Base-by-base conservation (phyloP, 2,888 invertebrate genomes). In the Lochmaea capreae region DNA sequence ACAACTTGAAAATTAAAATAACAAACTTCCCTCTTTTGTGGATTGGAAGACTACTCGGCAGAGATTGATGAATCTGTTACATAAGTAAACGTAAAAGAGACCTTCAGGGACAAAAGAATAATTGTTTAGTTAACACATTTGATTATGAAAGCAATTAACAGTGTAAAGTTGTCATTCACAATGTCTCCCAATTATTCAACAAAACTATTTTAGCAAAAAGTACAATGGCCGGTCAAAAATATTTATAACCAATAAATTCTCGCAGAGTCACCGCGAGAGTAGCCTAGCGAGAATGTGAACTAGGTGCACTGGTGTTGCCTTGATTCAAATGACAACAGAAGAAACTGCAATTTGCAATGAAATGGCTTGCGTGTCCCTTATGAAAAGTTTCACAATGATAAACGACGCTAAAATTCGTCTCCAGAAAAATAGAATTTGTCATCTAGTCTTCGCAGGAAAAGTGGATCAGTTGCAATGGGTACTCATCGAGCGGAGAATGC, bases 21-120 rank as follows among this genome's bases (percentile, higher is more conserved):
- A 76, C 76, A 76, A 71, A 75, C 71, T 74, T 71, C 72, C 68
- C 76, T 73, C 71, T 67, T 67, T 67, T 75, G 76, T 76, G 73
- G 70, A 74, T 76, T 73, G 67, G 42, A 54, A 66, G 52, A 72
- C 72, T 63, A 73, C 67, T 69, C 62, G 67, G 74, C 72, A 70
- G 70, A 72, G 76, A 76, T 76, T 76, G 74, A 76, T 76, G 74
- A 62, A 62, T 66, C 26, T 67, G 71, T 66, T 52, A 16, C 52
- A 66, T 46, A 65, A 65, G 54, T 66, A 54, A 66, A 66, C 57
- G 18, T 66, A 33, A 16, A 26, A 46, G 65, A 39, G 54, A 33
- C 16, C 16, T 39, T 54, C 16, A 16, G 11, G 18, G 54, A 66
- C 54, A 66, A 52, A 66, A 39, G 39, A 26, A 49, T 22, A 33